Evolutionary conservation across 2,797 vertebrate genomes (phyloP), one percentile per base, ranked within the genome.

Genomic region (Anolis apletophallus): DNA sequence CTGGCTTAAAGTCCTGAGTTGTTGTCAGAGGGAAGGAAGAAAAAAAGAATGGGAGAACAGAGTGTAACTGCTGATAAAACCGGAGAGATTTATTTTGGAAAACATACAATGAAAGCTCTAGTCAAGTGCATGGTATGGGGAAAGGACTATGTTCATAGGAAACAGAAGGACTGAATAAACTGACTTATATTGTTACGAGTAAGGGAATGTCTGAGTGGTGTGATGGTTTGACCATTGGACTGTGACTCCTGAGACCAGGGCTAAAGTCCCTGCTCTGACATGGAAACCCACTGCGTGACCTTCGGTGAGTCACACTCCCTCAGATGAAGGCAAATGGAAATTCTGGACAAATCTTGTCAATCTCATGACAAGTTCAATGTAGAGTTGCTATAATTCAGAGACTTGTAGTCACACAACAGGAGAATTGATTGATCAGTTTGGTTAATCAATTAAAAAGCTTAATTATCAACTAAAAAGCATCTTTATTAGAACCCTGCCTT

Each of bases 1-100:
- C 14, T 85, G 75, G 34, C 84, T 78, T 83, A 64, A 79, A 32
- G 82, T 83, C 81, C 52, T 76, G 79, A 61, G 13, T 32, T 71
- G 32, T 26, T 50, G 67, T 88, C 87, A 76, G 34, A 40, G 2
- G 74, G 13, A 81, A 10, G 17, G 11, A 21, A 23, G 26, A 9
- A 40, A 57, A 26, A 40, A 76, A 34, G 19, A 50, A 78, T 87
- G 61, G 26, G 14, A 69, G 61, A 83, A 83, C 8, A 83, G 78
- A 6, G 3, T 26, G 76, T 13, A 61, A 23, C 21, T 88, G 64
- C 34, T 77, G 67, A 83, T 87, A 91, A 19, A 52, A 80, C 13
- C 26, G 59, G 75, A 68, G 21, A 55, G 36, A n/a, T 76, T 68
- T 17, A 29, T 68, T 86, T 21, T 52, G 34, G 54, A 61, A 74